Percentiles rank a stretch among this genome's conserved stretches.
phyloP scores from a whole-genome alignment of 2,888 invertebrate species.

The Crocallis elinguaria region DNA sequence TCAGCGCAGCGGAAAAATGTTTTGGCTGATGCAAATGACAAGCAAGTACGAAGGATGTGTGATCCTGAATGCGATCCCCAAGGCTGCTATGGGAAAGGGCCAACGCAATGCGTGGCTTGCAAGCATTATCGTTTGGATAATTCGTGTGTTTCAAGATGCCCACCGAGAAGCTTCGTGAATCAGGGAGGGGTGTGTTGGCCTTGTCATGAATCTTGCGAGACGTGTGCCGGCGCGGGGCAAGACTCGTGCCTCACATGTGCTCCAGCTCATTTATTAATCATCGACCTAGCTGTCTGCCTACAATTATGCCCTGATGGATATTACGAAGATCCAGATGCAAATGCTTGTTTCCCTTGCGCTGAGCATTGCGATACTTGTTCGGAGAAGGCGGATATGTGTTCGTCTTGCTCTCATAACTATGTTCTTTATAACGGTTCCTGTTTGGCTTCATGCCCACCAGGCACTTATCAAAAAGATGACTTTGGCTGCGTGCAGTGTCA shows the following conservation, averaged over 20 bases:
- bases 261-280: conserved; percentile 92
- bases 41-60: conserved; percentile 88
- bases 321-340: conserved; percentile 91
- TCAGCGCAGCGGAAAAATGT: conserved; percentile 85
- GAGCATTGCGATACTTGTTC: conserved; percentile 95
- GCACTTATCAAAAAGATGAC: conserved; percentile 94
- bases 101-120: conserved; percentile 93
- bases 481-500: conserved; percentile 93
- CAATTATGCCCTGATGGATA: conserved; percentile 91
- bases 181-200: conserved; percentile 93
- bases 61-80: conserved; percentile 91
- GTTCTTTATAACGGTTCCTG: conserved; percentile 94
- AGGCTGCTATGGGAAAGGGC: conserved; percentile 94
- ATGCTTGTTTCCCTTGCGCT: conserved; percentile 93
- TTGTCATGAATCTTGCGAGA: conserved; percentile 95
- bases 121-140: conserved; percentile 93
- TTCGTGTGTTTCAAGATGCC: conserved; percentile 93
- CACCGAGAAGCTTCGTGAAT: conserved; percentile 93
- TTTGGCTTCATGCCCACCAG: conserved; percentile 92
- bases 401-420: conserved; percentile 94
- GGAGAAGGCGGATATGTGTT: conserved; percentile 93
- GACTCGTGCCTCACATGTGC: conserved; percentile 94
- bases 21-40: conserved; percentile 86
- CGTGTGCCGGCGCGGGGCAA: conserved; percentile 94
- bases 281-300: conserved; percentile 94